These are phyloP conservation scores for Myocastor coypus DNA, from an alignment of 2,113 vertebrate species.

Conservation along the genomic window DNA sequence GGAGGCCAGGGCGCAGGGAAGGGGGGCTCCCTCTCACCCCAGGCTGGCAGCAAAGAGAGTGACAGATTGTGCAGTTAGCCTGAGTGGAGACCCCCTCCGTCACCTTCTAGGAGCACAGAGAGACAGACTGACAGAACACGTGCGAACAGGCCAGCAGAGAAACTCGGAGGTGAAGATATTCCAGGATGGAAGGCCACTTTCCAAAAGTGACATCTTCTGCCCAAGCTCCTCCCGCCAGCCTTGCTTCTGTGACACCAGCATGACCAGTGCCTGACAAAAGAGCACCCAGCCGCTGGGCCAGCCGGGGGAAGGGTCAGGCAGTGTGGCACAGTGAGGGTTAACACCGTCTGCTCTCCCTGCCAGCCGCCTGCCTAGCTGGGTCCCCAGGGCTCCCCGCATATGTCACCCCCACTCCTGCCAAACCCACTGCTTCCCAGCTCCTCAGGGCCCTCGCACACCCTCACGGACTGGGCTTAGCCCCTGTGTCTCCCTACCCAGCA, in stretches of 20 bases:
- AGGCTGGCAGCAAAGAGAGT: conserved; percentile 82
- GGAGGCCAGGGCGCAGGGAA: conserved; percentile 52
- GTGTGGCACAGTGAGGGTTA: conserved; percentile 80
- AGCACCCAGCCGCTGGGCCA: neutral
- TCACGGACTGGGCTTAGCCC: conserved; percentile 51
- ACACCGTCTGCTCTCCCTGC: conserved; percentile 79
- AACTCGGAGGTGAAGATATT: neutral
- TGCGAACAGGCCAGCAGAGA: neutral
- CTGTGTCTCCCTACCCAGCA: neutral
- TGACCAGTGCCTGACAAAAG: neutral
- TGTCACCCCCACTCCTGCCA: conserved; percentile 87
- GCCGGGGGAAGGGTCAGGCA: conserved; percentile 20
- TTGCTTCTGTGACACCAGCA: neutral
- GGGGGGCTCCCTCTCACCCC: conserved; percentile 75
- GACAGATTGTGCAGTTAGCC: conserved; percentile 85
- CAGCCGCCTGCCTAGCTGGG: conserved; percentile 82
- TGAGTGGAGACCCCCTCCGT: conserved; percentile 85
- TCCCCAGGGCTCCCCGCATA: conserved; percentile 86
- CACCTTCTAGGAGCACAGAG: conserved; percentile 70
- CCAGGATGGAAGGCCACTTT: neutral
- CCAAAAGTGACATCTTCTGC: neutral
- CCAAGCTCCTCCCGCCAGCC: neutral
- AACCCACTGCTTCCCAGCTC: conserved; percentile 77
- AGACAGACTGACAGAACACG: neutral
- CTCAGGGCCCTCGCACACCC: conserved; percentile 70